Percentiles rank a stretch among this genome's conserved stretches.
These are phyloP conservation scores for Stegodyphus mimosarum DNA, from an alignment of 1,140 invertebrate genomes.

Conservation along the genomic window DNA sequence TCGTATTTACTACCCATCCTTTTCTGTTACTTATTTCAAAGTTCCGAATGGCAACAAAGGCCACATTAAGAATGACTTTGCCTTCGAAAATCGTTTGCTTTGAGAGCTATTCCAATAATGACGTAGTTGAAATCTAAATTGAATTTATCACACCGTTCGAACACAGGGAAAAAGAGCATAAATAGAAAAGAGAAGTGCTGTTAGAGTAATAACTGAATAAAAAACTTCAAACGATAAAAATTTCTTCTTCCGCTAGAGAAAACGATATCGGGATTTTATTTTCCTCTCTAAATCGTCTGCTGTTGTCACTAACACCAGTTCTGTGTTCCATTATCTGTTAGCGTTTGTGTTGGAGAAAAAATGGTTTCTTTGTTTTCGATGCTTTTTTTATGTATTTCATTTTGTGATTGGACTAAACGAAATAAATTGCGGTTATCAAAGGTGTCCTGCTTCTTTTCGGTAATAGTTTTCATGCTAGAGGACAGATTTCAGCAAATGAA, in stretches of 20 bases:
- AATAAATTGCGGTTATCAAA: slow-evolving; percentile 21
- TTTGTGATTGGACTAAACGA: slow-evolving; percentile 8
- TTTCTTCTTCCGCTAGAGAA: neutral
- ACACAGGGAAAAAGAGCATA: neutral
- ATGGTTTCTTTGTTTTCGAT: no score
- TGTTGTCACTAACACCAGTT: slow-evolving; percentile 35
- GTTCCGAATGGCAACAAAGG: no score
- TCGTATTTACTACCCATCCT: no score
- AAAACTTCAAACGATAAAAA: neutral
- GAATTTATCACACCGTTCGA: neutral
- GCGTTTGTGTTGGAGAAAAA: no score
- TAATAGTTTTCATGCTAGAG: neutral
- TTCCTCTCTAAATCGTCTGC: slow-evolving; percentile 20
- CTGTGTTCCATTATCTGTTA: neutral
- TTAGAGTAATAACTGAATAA: neutral
- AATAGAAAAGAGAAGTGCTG: neutral
- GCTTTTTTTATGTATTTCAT: neutral
- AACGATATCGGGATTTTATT: slow-evolving; percentile 26
- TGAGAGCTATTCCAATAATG: neutral
- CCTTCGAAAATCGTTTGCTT: no score
- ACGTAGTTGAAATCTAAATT: neutral
- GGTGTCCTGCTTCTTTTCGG: neutral
- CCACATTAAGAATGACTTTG: no score
- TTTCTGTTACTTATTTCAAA: no score
- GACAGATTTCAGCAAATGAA: neutral